Base-by-base conservation (phyloP, 1,140 invertebrate species). In the Drosophila fuyamai region DNA sequence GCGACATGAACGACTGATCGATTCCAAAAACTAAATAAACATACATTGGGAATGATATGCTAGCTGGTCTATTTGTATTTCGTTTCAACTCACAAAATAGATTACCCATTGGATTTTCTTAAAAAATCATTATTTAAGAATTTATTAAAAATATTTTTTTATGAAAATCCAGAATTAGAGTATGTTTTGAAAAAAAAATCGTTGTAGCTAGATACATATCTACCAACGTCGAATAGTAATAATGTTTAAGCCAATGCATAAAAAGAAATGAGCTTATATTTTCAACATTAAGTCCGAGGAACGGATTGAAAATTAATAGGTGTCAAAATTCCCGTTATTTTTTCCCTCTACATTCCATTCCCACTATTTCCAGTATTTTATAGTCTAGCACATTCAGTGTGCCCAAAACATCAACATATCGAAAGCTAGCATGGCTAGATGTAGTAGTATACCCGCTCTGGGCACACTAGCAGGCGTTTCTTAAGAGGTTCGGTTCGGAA, bases 1-100 rank as follows among this genome's bases (percentile, higher is more conserved):
- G 38, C 8, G 47, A 35, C 23, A 29, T 68, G 32, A 65, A 67
- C 35, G 63, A 67, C 56, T 72, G 68, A 72, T 70, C 4, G 10
- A 50, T 41, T 71, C 43, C 36, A 57, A 72, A 50, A 32, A 40
- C 12, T 23, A n/a, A 65, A 67, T 65, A 51, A 63, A 67, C 10
- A 12, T 29, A 14, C 23, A 29, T 47, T 18, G n/a, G 35, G 35
- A 27, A n/a, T 27, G 13, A 40, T 14, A 7, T 27, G 1, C 16
- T 3, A 54, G 16, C 32, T 16, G 18, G 7, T 32, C 14, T n/a
- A 10, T 54, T 16, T 53, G 27, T 50, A 12, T 27, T 29, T 29
- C 8, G 40, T 41, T 41, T 41, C 2, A 40, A 40, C 5, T 41
- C 7, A 7, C 8, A 32, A 32, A 32, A 8, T 32, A 32, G 0